phyloP scores from a whole-genome alignment of 2,113 vertebrate genomes.

The Manacus vitellinus region DNA sequence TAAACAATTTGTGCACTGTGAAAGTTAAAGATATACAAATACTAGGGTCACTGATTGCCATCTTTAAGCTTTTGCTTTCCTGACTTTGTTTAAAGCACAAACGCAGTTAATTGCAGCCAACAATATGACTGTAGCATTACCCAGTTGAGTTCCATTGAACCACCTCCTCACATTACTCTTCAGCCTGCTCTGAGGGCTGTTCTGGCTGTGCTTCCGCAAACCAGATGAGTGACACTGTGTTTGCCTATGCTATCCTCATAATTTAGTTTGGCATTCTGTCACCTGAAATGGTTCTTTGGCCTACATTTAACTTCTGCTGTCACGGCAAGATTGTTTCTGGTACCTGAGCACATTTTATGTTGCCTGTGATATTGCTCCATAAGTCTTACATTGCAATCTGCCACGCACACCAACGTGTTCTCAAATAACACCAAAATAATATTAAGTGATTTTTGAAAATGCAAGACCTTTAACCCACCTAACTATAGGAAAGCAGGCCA shows the following conservation, averaged over 20 bases:
- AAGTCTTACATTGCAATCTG: neutral
- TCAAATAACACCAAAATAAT: neutral
- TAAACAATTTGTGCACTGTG: neutral
- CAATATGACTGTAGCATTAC: fast-evolving
- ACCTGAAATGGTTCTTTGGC: neutral
- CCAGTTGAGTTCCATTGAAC: neutral
- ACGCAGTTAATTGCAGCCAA: neutral
- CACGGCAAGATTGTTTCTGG: neutral
- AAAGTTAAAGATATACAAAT: neutral
- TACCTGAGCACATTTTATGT: neutral
- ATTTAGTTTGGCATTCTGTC: neutral
- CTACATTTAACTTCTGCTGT: neutral
- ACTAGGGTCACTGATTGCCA: neutral
- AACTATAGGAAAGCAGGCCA: neutral
- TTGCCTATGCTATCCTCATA: neutral
- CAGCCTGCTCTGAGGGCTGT: neutral
- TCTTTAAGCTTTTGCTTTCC: neutral
- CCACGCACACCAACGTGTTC: neutral
- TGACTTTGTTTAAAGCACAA: neutral
- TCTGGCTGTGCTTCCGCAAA: neutral
- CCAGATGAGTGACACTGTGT: neutral
- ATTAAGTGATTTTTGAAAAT: neutral
- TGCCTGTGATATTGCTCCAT: neutral
- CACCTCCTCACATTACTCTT: neutral
- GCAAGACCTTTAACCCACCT: neutral